phyloP scores from a whole-genome alignment of 2,888 invertebrate genomes.

The Lapara coniferarum region DNA sequence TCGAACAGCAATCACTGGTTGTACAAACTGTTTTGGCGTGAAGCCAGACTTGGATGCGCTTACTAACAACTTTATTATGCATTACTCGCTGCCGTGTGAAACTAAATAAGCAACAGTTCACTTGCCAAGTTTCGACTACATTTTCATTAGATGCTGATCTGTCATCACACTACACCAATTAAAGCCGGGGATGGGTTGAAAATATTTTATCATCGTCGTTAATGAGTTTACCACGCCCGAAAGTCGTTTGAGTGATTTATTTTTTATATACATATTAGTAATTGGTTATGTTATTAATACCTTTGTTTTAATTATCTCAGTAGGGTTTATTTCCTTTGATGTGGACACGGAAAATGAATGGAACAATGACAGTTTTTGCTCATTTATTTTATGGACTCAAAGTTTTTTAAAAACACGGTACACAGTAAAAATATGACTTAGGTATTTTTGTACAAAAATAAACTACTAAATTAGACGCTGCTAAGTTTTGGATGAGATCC shows the following conservation, averaged over 20 bases:
- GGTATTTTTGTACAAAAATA: not conserved
- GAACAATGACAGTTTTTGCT: not conserved
- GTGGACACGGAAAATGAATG: too few species aligned
- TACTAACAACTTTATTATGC: constrained; percentile 78
- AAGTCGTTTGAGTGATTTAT: not conserved
- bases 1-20: constrained; percentile 53
- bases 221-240: not conserved
- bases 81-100: constrained; percentile 68
- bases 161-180: constrained; percentile 52
- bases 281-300: not conserved
- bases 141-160: constrained; percentile 72
- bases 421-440: not conserved
- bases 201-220: constrained; percentile 9
- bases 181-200: constrained; percentile 33
- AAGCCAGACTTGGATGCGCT: constrained; percentile 58
- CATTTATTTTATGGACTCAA: too few species aligned
- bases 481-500: constrained; percentile 4
- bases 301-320: not conserved
- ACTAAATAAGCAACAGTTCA: constrained; percentile 75
- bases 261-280: not conserved
- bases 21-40: constrained; percentile 55
- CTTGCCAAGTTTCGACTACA: constrained; percentile 77
- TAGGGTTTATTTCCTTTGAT: too few species aligned
- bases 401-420: not conserved
- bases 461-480: not conserved